Conservation (phyloP, 2,113 vertebrate species). For the Macquaria australasica region DNA sequence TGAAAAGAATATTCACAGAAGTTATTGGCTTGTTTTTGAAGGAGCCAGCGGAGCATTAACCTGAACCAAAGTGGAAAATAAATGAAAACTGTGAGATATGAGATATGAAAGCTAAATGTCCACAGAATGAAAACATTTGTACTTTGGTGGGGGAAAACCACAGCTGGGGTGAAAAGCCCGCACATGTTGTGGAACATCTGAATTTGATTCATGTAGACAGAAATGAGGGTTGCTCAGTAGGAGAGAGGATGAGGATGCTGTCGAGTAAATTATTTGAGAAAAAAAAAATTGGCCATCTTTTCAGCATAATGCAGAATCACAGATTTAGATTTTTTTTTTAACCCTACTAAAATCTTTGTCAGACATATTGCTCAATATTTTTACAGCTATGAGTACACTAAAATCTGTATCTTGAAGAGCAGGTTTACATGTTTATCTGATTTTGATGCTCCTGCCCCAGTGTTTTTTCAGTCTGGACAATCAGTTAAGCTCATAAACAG, state of each 20-base stretch:
- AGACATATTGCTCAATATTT: too few species aligned
- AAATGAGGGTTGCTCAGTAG: neutral
- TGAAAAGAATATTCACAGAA: neutral
- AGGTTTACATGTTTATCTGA: slow-evolving; percentile 25
- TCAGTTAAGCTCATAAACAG: slow-evolving; percentile 48
- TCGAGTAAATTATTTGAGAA: neutral
- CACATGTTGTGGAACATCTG: neutral
- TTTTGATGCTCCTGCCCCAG: neutral
- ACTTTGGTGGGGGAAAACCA: neutral
- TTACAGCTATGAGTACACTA: neutral
- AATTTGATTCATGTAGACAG: neutral
- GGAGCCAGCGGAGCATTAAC: neutral
- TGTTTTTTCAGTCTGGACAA: slow-evolving; percentile 26
- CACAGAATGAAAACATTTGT: neutral
- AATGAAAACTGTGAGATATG: neutral
- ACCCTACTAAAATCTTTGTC: neutral
- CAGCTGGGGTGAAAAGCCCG: neutral
- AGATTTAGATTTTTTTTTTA: neutral
- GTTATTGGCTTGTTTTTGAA: neutral
- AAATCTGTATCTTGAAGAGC: neutral
- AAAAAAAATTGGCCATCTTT: neutral
- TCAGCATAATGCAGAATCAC: neutral
- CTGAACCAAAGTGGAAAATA: neutral
- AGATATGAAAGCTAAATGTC: neutral
- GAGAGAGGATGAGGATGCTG: slow-evolving; percentile 1